A percentile compares a stretch with the other conserved stretches of the same genome.
Conservation (phyloP, 1,140 invertebrate species). For the Zaprionus davidi region DNA sequence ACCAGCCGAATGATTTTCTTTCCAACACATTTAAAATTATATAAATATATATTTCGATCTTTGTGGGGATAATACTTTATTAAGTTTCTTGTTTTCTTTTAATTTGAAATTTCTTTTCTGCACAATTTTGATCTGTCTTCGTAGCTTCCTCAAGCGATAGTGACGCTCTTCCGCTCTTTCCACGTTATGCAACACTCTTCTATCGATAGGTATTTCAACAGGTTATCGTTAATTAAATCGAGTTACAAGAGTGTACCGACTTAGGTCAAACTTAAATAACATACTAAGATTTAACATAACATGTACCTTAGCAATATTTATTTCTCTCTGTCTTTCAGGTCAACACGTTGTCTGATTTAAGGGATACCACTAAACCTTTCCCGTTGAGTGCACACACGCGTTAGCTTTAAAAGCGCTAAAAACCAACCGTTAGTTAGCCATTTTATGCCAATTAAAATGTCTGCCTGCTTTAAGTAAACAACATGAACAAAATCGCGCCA, state of each 20-base stretch:
- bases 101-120: too few relatives aligned
- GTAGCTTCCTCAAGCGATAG: too few relatives aligned
- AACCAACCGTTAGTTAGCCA: constrained; percentile 12
- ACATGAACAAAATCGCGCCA: constrained; percentile 23
- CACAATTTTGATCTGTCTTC: too few relatives aligned
- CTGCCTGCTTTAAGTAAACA: constrained; percentile 26
- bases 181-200: too few relatives aligned
- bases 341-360: not conserved
- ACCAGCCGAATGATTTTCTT: not conserved
- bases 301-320: not conserved
- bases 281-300: too few relatives aligned
- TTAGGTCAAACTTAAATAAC: too few relatives aligned
- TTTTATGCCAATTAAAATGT: constrained; percentile 34
- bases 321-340: not conserved
- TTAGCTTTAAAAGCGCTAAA: constrained; percentile 19
- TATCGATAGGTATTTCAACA: too few relatives aligned
- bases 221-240: too few relatives aligned
- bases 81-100: too few relatives aligned
- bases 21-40: not conserved
- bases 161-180: too few relatives aligned
- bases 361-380: not conserved
- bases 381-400: not conserved
- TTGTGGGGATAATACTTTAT: too few relatives aligned
- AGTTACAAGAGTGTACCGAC: too few relatives aligned
- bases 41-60: not conserved